phyloP scores from a whole-genome alignment of 2,113 vertebrate species.

The Aepyceros melampus region DNA sequence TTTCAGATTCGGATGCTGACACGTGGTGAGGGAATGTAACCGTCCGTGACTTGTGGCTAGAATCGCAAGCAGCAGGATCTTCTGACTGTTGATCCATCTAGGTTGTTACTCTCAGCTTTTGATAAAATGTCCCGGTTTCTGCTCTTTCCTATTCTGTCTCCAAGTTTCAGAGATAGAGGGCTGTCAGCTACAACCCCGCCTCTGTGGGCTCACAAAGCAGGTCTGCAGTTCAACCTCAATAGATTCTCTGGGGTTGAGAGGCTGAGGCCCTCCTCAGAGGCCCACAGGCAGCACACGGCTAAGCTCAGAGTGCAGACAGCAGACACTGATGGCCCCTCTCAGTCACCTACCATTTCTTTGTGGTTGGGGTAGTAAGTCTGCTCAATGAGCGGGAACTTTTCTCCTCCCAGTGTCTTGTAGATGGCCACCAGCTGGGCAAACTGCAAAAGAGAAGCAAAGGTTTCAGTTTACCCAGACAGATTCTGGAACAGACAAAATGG shows the following conservation, averaged over 20 bases:
- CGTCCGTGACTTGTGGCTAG: not conserved
- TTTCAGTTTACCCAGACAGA: not conserved
- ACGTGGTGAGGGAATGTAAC: not conserved
- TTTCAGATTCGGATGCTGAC: not conserved
- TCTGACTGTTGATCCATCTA: not conserved
- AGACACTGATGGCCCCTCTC: not conserved
- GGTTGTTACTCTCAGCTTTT: not conserved
- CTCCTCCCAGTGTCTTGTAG: slow-evolving; percentile 91
- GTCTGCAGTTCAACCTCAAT: not conserved
- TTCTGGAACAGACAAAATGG: not conserved
- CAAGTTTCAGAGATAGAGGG: not conserved
- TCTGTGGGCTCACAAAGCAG: not conserved
- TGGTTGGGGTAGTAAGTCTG: slow-evolving; percentile 98
- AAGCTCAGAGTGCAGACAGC: not conserved
- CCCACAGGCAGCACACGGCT: not conserved
- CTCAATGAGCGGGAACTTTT: slow-evolving; percentile 97
- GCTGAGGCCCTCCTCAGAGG: not conserved
- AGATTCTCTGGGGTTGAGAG: not conserved
- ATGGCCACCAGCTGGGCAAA: slow-evolving; percentile 95
- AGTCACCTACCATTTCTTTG: slow-evolving; percentile 94
- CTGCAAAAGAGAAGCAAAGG: slow-evolving; percentile 82
- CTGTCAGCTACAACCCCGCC: not conserved
- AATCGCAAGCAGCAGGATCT: not conserved
- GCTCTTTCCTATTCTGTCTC: not conserved
- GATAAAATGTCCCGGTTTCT: not conserved